Conservation (phyloP, 1,140 invertebrate genomes). For the Euschistus heros region DNA sequence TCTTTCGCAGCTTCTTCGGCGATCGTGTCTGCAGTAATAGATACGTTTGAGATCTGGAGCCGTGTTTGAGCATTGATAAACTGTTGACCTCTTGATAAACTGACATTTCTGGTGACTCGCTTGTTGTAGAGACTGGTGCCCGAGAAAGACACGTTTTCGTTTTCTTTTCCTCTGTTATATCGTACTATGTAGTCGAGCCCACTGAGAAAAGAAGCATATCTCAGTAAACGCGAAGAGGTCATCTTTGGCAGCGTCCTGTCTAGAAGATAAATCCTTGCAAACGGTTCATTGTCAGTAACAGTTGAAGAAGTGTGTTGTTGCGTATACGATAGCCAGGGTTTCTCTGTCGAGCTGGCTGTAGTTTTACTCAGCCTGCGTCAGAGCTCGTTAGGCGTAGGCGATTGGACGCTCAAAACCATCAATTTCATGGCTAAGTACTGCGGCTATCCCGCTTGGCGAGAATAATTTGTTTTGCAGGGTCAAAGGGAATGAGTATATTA, state of each 20-base stretch:
- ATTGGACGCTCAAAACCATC: slow-evolving; percentile 33
- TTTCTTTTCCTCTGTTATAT: neutral
- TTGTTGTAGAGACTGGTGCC: no score
- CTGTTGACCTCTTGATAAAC: no score
- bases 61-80: no score
- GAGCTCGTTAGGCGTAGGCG: slow-evolving; percentile 36
- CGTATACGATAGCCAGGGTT: no score
- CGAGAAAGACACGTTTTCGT: neutral
- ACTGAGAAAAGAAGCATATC: no score
- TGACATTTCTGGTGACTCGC: no score
- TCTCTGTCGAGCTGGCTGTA: slow-evolving; percentile 39
- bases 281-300: slow-evolving; percentile 31
- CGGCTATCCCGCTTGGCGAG: slow-evolving; percentile 41
- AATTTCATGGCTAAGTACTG: slow-evolving; percentile 39
- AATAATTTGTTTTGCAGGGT: slow-evolving; percentile 34
- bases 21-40: neutral
- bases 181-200: neutral
- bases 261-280: slow-evolving; percentile 2
- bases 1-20: slow-evolving; percentile 9
- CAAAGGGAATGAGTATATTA: no score
- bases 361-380: slow-evolving; percentile 36
- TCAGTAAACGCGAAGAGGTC: no score
- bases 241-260: neutral
- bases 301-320: slow-evolving; percentile 35
- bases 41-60: neutral